Evolutionary conservation across 2,113 vertebrate species (phyloP).

Genomic region (Promerops cafer): DNA sequence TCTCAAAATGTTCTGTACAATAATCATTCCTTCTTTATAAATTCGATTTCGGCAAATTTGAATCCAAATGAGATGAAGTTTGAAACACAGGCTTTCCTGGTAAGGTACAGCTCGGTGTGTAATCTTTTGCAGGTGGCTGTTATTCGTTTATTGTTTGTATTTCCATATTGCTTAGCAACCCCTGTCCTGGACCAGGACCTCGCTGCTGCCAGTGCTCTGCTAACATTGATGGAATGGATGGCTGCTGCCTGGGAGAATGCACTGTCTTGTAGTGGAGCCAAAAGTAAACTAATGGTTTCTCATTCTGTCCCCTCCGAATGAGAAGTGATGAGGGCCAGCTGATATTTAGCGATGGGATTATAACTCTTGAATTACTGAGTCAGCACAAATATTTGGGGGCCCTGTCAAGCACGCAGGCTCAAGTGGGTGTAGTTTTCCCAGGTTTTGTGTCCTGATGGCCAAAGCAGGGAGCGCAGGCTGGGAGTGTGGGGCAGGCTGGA

Average conservation of each 20-base stretch:
- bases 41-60: neutral
- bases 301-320: neutral
- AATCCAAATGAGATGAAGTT: constrained; percentile 16
- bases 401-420: neutral
- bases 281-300: constrained; percentile 8
- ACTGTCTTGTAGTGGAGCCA: neutral
- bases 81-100: neutral
- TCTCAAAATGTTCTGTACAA: neutral
- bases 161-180: constrained; percentile 63
- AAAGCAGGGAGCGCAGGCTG: neutral
- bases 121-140: constrained; percentile 51
- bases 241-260: neutral
- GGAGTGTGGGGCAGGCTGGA: neutral
- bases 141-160: constrained; percentile 47
- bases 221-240: neutral
- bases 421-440: neutral
- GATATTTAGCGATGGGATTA: neutral
- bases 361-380: neutral
- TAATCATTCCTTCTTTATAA: neutral
- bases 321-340: neutral
- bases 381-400: neutral
- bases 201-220: neutral
- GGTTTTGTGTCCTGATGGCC: neutral
- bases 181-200: constrained; percentile 8
- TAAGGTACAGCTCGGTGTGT: neutral